phyloP scores from a whole-genome alignment of 2,797 vertebrate genomes.

The Bradypodion ventrale region DNA sequence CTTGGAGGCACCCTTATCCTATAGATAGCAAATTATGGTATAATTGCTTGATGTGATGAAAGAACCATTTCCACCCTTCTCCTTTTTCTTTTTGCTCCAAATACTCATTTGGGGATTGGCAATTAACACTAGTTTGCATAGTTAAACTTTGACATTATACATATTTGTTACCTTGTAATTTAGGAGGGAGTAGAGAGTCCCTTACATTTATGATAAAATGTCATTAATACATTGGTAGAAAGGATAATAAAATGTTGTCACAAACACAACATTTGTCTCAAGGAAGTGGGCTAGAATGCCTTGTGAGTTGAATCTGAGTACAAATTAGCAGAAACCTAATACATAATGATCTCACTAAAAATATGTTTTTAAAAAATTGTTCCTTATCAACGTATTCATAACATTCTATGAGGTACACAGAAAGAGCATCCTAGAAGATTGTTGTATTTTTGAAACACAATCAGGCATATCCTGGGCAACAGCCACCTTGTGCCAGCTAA shows the following conservation, averaged over 20 bases:
- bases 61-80: slow-evolving; percentile 17
- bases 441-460: too few species aligned
- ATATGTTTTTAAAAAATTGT: slow-evolving; percentile 32
- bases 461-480: too few species aligned
- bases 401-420: too few species aligned
- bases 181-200: slow-evolving; percentile 70
- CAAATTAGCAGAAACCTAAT: slow-evolving; percentile 41
- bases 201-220: slow-evolving; percentile 54
- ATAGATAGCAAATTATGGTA: slow-evolving; percentile 40
- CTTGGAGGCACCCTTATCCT: slow-evolving; percentile 81
- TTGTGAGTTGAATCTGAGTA: slow-evolving; percentile 32
- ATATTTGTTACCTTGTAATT: slow-evolving; percentile 74
- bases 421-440: too few species aligned
- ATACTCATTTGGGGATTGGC: slow-evolving; percentile 71
- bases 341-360: slow-evolving; percentile 44
- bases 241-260: slow-evolving; percentile 47
- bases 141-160: slow-evolving; percentile 77
- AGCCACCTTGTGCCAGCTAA: too few species aligned
- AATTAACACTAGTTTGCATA: slow-evolving; percentile 75
- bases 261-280: slow-evolving; percentile 39
- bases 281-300: slow-evolving; percentile 43
- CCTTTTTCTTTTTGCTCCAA: slow-evolving; percentile 41
- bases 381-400: slow-evolving; percentile 36
- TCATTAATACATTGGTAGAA: slow-evolving; percentile 55
- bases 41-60: slow-evolving; percentile 42